Base-by-base conservation (phyloP, 2,888 invertebrate genomes). In the Torymus aiolomorphi region DNA sequence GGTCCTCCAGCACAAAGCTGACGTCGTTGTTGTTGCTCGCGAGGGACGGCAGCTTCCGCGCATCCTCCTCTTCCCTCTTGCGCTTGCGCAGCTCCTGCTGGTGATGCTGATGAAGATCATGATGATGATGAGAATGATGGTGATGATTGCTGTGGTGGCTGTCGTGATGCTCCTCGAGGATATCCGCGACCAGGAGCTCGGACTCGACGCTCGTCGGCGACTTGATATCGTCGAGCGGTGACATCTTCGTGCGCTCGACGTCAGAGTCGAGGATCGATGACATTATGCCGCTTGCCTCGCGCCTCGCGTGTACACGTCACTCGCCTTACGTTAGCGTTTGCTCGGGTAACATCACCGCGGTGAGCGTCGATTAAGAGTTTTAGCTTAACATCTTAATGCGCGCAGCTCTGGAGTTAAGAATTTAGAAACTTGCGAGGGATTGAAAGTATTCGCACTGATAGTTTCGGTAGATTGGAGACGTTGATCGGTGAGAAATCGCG, bases 131-230 rank as follows among this genome's bases (percentile, higher is more conserved):
- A 14, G 83, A 78, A 13, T 80, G 82, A 20, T 84, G 85, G 42
- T 84, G 82, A 0, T 81, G 75, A 0, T 66, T 83, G 56, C 83
- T 74, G 10, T 74, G 67, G 24, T 79, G 78, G 13, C 42, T 42
- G 1, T 42, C 42, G 42, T 72, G 71, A 11, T 61, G 72, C 5
- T 42, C 89, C 56, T 89, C 89, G 75, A 90, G 84, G 87, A 90
- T 90, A 83, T 90, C 89, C 78, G 87, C 84, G 67, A 89, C 89
- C 87, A 90, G 89, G 73, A 90, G 85, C 83, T 89, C 90, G 52
- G 90, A 90, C 71, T 87, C 87, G 76, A 88, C 88, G 83, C 90
- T 90, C 62, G 87, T 85, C 75, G 90, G 89, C 16, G 89, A 88
- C 62, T 88, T 87, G 76, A 88, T 87, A 70, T 89, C 89, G 81